Evolutionary conservation across 2,888 invertebrate genomes (phyloP).

Genomic region (Dichetophora obliterata): DNA sequence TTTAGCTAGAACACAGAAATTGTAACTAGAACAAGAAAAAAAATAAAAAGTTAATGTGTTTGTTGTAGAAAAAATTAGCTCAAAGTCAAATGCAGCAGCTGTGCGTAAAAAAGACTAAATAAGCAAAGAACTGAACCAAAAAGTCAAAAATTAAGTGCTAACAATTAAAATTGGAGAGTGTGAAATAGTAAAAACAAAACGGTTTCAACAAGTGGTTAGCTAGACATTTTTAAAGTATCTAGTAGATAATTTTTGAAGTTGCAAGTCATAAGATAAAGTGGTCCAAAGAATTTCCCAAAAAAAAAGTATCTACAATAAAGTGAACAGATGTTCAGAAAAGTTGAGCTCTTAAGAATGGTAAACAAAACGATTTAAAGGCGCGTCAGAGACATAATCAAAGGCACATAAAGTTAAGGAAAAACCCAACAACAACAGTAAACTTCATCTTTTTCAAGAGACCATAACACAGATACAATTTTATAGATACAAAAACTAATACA

Average conservation of each 20-base stretch:
- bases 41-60: neutral
- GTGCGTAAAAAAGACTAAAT: neutral
- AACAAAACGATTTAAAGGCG: neutral
- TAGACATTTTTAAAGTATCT: no score
- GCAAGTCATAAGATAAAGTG: neutral
- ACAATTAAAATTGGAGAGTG: neutral
- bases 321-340: neutral
- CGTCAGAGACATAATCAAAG: neutral
- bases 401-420: neutral
- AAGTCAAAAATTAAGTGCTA: neutral
- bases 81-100: slow-evolving; percentile 1
- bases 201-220: no score
- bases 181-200: neutral
- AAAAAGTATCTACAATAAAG: neutral
- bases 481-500: slow-evolving; percentile 9
- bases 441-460: neutral
- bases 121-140: neutral
- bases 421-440: slow-evolving; percentile 28
- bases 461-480: slow-evolving; percentile 32
- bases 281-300: neutral
- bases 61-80: neutral
- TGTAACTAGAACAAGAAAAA: neutral
- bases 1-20: neutral
- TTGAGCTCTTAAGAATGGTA: no score
- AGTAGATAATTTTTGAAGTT: no score